Evolutionary conservation across 2,888 invertebrate genomes (phyloP), one percentile per base, ranked within the genome.

Genomic region (Crossocerus cetratus): DNA sequence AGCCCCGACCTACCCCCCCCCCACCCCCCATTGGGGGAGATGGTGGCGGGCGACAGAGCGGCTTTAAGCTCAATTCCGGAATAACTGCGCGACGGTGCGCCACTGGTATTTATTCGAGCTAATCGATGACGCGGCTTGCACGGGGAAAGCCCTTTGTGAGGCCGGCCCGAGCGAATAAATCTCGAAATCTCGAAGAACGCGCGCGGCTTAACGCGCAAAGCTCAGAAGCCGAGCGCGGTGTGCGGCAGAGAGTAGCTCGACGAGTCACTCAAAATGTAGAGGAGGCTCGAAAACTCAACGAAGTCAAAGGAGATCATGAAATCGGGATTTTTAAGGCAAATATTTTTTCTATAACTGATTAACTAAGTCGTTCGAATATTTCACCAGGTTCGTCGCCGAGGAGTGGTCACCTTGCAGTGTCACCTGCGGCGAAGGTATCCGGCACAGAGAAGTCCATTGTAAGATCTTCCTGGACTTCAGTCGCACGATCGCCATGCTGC

Each of bases 401-500:
- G 96, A 96, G 65, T 99, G 98, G 98, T 94, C 97, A 1, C 94
- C 96, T 0, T 99, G 99, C 91, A 97, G 96, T 84, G 96, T 95
- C 0, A 95, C 96, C 0, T 98, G 99, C 88, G 98, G 98, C 0
- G 96, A 96, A 88, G 99, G 98, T 0, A 92, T 95, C 82, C 92
- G 95, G n/a, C 94, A 94, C 77, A 94, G 98, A 43, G 94, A 95
- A 83, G 98, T 98, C n/a, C 94, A 96, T 83, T 99, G 99, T 91
- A 97, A 97, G 92, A 98, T 98, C 84, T 98, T 96, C 91, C 92
- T 98, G 74, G 97, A 97, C 90, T 98, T 97, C 90, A 96, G 97
- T 69, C 93, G 95, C 80, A 97, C 97, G 0, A 95, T 97, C 64
- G 97, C 96, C 3, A 96, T 95, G 81, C 92, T 98, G 11, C 97